Percentiles rank a stretch among this genome's conserved stretches.
These are phyloP conservation scores for Ptilonorhynchus violaceus DNA, from an alignment of 2,113 vertebrate genomes.

Conservation along the genomic window DNA sequence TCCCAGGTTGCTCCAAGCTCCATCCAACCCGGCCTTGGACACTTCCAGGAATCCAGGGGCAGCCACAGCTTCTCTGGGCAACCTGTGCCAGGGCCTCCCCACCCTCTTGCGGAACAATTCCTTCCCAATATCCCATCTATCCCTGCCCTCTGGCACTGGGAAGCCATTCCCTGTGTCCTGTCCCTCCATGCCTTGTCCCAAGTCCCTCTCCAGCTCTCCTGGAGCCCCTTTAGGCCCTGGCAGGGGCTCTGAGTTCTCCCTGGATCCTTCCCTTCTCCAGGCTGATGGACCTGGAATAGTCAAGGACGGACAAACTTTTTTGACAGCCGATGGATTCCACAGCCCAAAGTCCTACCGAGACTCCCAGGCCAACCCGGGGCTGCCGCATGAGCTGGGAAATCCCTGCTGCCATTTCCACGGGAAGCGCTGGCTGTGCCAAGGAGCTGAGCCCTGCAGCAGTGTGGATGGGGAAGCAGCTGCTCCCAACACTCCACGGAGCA, in stretches of 20 bases:
- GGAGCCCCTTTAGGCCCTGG: background rate
- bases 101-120: background rate
- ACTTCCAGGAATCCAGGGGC: background rate
- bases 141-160: background rate
- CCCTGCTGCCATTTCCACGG: too few species aligned
- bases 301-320: background rate
- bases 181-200: background rate
- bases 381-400: too few species aligned
- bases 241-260: background rate
- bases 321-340: background rate
- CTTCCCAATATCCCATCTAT: background rate
- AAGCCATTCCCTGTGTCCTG: background rate
- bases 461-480: background rate
- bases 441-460: background rate
- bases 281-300: background rate
- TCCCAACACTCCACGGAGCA: background rate
- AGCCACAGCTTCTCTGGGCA: background rate
- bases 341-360: background rate
- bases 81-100: background rate
- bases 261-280: background rate
- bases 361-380: background rate
- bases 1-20: background rate
- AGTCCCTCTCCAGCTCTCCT: background rate
- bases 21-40: background rate
- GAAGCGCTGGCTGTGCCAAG: background rate